Percentiles rank a stretch among this genome's conserved stretches.
Conservation (phyloP, 2,797 vertebrate species). For the Chaenodraco wilsoni region DNA sequence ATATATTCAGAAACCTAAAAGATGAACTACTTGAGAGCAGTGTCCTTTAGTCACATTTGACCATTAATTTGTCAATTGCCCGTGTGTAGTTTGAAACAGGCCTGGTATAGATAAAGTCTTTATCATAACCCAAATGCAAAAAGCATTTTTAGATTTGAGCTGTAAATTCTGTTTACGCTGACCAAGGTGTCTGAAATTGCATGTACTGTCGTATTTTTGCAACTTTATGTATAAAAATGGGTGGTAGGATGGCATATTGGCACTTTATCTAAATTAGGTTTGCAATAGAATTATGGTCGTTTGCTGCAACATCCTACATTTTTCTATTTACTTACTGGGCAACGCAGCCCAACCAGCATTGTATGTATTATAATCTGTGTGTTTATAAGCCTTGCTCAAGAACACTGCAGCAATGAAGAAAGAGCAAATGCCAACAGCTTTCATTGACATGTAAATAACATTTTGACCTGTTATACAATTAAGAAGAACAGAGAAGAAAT, state of each 20-base stretch:
- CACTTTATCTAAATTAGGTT: background rate
- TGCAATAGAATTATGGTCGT: background rate
- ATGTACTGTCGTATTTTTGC: background rate
- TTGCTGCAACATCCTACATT: background rate
- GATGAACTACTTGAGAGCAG: background rate
- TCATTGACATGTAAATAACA: background rate
- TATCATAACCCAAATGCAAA: background rate
- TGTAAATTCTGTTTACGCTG: background rate
- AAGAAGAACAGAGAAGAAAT: background rate
- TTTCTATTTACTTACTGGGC: background rate
- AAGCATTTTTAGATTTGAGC: background rate
- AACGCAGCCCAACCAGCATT: background rate
- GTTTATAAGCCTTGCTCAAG: constrained; percentile 1
- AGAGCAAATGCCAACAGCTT: background rate
- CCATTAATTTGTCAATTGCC: background rate
- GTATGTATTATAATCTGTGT: background rate
- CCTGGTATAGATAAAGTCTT: background rate
- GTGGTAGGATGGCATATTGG: background rate
- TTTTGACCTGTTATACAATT: background rate
- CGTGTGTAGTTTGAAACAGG: background rate
- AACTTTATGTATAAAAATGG: background rate
- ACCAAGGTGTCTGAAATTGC: constrained; percentile 1
- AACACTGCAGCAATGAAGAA: background rate
- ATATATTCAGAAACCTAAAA: background rate
- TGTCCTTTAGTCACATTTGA: background rate